These are phyloP conservation scores for Phengaris arion DNA, from an alignment of 2,888 invertebrate species.

Conservation along the genomic window DNA sequence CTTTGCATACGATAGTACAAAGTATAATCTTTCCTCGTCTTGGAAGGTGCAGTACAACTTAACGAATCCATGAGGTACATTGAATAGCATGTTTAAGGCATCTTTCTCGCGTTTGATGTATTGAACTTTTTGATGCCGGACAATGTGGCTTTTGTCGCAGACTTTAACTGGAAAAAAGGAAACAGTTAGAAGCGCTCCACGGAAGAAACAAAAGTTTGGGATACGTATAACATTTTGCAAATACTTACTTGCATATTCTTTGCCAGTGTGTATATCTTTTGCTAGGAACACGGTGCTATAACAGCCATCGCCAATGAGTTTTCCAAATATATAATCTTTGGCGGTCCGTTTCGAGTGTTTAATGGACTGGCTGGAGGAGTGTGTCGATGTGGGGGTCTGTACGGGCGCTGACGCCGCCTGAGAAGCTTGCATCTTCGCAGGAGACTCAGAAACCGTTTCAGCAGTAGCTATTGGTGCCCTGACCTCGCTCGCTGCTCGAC, in stretches of 20 bases:
- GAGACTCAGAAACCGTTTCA: slow-evolving; percentile 73
- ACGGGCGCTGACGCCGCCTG: slow-evolving; percentile 67
- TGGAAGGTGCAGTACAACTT: slow-evolving; percentile 98
- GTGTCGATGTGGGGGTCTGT: slow-evolving; percentile 64
- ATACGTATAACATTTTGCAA: background rate
- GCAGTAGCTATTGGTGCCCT: slow-evolving; percentile 78
- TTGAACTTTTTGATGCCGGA: slow-evolving; percentile 94
- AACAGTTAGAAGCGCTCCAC: background rate
- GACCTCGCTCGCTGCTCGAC: slow-evolving; percentile 64
- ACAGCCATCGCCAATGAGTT: slow-evolving; percentile 97
- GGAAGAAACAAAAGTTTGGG: background rate
- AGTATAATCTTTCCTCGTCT: slow-evolving; percentile 94
- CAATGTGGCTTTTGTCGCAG: slow-evolving; percentile 96
- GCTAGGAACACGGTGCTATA: slow-evolving; percentile 97
- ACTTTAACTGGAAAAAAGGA: slow-evolving; percentile 90
- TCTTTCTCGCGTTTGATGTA: slow-evolving; percentile 97
- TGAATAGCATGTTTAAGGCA: slow-evolving; percentile 91
- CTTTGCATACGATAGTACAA: slow-evolving; percentile 96
- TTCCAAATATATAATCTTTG: slow-evolving; percentile 96
- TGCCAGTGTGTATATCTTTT: slow-evolving; percentile 92
- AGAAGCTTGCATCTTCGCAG: slow-evolving; percentile 74
- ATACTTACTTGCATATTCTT: slow-evolving; percentile 96
- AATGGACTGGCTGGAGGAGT: slow-evolving; percentile 64
- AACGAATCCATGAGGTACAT: slow-evolving; percentile 92
- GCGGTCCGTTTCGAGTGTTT: slow-evolving; percentile 84